Conservation (phyloP, 2,888 invertebrate species). For the Rhabditophanes sp. region DNA sequence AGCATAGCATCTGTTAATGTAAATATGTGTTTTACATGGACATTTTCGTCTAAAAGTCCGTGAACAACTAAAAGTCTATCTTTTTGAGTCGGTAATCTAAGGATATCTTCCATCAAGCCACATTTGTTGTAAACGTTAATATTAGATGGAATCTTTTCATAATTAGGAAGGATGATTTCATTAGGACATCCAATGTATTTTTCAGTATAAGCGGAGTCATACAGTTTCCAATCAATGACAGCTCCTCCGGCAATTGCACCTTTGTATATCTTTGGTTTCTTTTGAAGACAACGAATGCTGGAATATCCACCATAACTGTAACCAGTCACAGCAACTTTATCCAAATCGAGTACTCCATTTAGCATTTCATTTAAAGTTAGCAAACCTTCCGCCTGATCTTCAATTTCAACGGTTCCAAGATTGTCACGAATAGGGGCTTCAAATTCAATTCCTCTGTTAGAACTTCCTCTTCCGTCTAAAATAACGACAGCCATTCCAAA, state of each 20-base stretch:
- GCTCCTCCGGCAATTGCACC: constrained; percentile 79
- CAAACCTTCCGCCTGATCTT: constrained; percentile 85
- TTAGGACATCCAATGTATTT: constrained; percentile 17
- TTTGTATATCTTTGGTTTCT: constrained; percentile 60
- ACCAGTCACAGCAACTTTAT: constrained; percentile 80
- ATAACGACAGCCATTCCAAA: constrained; percentile 88
- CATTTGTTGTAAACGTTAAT: too few relatives aligned
- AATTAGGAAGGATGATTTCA: background rate
- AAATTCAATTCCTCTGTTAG: constrained; percentile 75
- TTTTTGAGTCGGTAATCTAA: too few relatives aligned
- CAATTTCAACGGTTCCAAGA: constrained; percentile 71
- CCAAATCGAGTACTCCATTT: constrained; percentile 69
- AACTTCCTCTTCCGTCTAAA: constrained; percentile 84
- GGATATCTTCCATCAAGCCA: too few relatives aligned
- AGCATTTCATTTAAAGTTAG: constrained; percentile 65
- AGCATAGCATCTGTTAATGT: too few relatives aligned
- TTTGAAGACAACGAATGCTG: constrained; percentile 58
- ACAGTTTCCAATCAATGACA: constrained; percentile 86
- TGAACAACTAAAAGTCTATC: constrained; percentile 76
- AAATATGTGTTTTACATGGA: constrained; percentile 94
- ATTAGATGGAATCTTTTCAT: constrained; percentile 3
- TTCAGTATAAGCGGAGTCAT: constrained; percentile 64
- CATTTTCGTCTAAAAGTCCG: constrained; percentile 84
- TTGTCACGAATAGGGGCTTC: constrained; percentile 72
- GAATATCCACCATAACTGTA: constrained; percentile 85